These are phyloP conservation scores for Sthenelais limicola DNA, from an alignment of 2,888 invertebrate species.

Conservation along the genomic window DNA sequence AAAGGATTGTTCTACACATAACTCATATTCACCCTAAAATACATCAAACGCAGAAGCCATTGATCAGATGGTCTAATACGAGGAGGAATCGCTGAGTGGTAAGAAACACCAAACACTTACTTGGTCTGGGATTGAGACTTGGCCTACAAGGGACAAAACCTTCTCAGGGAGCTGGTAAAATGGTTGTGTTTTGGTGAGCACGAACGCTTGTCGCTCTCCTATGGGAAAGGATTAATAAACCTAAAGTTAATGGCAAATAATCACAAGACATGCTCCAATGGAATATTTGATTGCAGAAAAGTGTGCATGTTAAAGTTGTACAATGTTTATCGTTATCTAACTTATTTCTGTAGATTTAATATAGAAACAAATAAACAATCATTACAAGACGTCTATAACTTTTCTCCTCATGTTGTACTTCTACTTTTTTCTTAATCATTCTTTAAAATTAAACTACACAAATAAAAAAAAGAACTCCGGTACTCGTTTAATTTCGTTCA, in stretches of 20 bases:
- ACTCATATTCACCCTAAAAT: neutral
- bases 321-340: no score
- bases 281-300: no score
- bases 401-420: no score
- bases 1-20: neutral
- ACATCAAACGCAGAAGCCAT: neutral
- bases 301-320: no score
- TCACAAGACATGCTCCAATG: no score
- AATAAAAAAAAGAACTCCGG: no score
- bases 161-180: slow-evolving; percentile 66
- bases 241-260: neutral
- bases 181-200: slow-evolving; percentile 82
- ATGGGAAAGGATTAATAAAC: slow-evolving; percentile 57
- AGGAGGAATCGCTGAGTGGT: neutral
- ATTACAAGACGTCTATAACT: no score
- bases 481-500: no score
- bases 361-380: no score
- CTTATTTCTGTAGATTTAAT: no score
- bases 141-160: slow-evolving; percentile 55
- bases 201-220: slow-evolving; percentile 84
- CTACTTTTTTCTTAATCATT: no score
- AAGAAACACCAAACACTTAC: slow-evolving; percentile 45
- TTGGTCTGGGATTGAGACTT: slow-evolving; percentile 56
- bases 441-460: no score
- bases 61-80: neutral